Evolutionary conservation across 2,888 invertebrate species (phyloP).

Genomic region (Xestoiulus laeticollis): DNA sequence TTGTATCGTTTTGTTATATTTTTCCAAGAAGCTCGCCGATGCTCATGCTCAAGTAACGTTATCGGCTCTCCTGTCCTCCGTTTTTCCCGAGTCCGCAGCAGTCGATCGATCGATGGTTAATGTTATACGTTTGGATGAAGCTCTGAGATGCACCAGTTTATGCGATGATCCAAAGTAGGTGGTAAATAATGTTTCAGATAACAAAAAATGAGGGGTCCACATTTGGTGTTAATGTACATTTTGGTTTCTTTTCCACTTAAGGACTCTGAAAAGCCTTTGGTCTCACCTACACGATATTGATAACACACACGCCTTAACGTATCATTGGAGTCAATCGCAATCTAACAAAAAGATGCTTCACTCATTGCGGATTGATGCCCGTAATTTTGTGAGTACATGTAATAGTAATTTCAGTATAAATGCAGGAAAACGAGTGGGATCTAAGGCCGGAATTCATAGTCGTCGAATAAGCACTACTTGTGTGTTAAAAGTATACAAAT

Average conservation of each 20-base stretch:
- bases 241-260: background rate
- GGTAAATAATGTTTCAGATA: too few relatives aligned
- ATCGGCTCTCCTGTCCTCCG: background rate
- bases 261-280: conserved; percentile 50
- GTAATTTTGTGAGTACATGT: conserved; percentile 54
- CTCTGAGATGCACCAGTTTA: background rate
- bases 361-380: conserved; percentile 52
- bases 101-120: background rate
- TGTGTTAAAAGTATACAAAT: too few relatives aligned
- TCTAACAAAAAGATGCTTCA: conserved; percentile 52
- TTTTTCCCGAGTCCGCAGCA: background rate
- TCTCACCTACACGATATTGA: conserved; percentile 52
- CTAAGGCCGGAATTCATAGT: too few relatives aligned
- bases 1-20: background rate
- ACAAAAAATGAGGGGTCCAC: too few relatives aligned
- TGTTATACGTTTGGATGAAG: background rate
- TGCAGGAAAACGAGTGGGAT: too few relatives aligned
- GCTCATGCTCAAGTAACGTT: background rate
- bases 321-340: conserved; percentile 54
- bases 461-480: too few relatives aligned
- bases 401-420: too few relatives aligned
- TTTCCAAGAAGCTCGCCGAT: background rate
- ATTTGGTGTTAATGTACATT: too few relatives aligned
- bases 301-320: conserved; percentile 54
- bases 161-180: background rate